Evolutionary conservation across 2,888 invertebrate genomes (phyloP), one percentile per base, ranked within the genome.

Genomic region (Suillia variegata): DNA sequence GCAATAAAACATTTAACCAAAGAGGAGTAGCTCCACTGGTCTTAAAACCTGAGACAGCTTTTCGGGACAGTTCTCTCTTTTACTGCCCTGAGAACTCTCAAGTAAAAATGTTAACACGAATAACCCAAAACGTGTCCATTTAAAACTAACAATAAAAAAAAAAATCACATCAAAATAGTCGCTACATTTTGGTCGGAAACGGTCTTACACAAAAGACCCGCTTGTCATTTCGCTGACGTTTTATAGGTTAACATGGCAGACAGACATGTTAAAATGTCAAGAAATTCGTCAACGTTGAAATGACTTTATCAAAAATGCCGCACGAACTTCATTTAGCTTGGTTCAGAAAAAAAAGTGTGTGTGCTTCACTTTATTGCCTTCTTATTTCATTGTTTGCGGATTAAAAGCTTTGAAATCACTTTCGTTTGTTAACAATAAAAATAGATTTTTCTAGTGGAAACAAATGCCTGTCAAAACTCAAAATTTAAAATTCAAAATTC

Each of bases 161-260:
- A n/a, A n/a, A n/a, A n/a, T n/a, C n/a, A n/a, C n/a, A 38, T 10
- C 10, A 38, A 38, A 38, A 26, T 26, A 26, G 26, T 26, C n/a
- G n/a, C n/a, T n/a, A n/a, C n/a, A 31, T 31, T 31, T 38, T 38
- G 38, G 38, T 31, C 31, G 12, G 12, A 12, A 31, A 31, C n/a
- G 10, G 38, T 38, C 38, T 26, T 13, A 45, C 17, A 45, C 17
- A 6, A 45, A 20, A 45, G 6, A 45, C 45, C 13, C 18, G 45
- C 45, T 45, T 17, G 17, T 20, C 45, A 45, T 18, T 18, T 17
- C 45, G 17, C 18, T 20, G 20, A 20, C 45, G 20, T 17, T 45
- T 45, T 45, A 13, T 45, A 20, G 45, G 45, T 45, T 45, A 45
- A 20, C 45, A 45, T 18, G 45, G 13, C 45, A 45, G 17, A 45